Evolutionary conservation across 2,888 invertebrate species (phyloP).

Genomic region (Eupithecia dodoneata): DNA sequence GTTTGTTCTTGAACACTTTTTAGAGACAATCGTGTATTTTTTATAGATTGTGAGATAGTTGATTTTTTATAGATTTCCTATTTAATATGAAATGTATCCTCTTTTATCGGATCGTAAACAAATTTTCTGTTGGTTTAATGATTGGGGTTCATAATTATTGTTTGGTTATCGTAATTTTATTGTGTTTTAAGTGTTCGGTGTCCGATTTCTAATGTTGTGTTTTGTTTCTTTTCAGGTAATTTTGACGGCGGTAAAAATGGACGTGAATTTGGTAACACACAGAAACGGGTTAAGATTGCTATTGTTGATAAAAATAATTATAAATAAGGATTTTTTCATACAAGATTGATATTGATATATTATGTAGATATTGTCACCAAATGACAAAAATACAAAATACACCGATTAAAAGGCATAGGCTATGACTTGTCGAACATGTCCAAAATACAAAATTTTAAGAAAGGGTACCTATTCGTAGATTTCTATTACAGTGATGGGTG

Average conservation of each 20-base stretch:
- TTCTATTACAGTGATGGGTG: neutral
- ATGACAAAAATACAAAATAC: no score
- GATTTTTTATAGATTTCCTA: slow-evolving; percentile 34
- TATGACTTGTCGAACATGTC: no score
- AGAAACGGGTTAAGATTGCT: neutral
- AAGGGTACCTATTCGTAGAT: neutral
- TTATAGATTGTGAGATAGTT: slow-evolving; percentile 33
- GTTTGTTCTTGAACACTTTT: slow-evolving; percentile 41
- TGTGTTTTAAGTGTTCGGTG: slow-evolving; percentile 34
- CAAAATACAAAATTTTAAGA: neutral
- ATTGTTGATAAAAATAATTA: neutral
- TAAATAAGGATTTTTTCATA: neutral
- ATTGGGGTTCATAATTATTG: slow-evolving; percentile 33
- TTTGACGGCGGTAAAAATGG: slow-evolving; percentile 19
- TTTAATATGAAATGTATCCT: slow-evolving; percentile 27
- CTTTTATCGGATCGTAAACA: slow-evolving; percentile 35
- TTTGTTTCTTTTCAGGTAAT: slow-evolving; percentile 43
- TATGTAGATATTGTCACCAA: no score
- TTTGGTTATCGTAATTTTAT: slow-evolving; percentile 36
- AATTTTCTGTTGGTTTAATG: slow-evolving; percentile 30
- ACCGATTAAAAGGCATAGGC: no score
- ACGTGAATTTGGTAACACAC: neutral
- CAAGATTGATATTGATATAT: no score
- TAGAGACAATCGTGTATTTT: slow-evolving; percentile 39
- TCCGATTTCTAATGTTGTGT: slow-evolving; percentile 34